phyloP scores from a whole-genome alignment of 2,888 invertebrate species.

The Amblyjoppa proteus region DNA sequence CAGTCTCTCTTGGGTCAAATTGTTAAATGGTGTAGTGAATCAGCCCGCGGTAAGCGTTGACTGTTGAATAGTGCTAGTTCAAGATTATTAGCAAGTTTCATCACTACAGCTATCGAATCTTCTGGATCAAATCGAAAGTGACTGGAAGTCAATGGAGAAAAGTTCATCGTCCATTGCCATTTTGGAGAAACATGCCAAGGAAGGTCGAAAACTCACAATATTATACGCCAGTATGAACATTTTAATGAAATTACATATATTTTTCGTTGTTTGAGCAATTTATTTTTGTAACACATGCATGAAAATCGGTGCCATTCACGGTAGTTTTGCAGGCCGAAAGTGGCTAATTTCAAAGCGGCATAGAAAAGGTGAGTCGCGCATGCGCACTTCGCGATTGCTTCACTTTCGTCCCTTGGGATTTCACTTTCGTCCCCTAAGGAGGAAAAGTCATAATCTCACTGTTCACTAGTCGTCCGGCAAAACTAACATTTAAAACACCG shows the following conservation, averaged over 20 bases:
- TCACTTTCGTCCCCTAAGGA: no score
- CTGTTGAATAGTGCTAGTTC: not conserved
- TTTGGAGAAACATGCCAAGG: conserved; percentile 37
- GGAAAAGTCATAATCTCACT: no score
- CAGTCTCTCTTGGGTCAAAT: conserved; percentile 13
- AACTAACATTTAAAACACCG: no score
- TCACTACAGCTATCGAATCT: conserved; percentile 28
- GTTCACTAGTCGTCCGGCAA: no score
- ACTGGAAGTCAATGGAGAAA: conserved; percentile 38
- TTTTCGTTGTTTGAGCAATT: not conserved
- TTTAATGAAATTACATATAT: not conserved
- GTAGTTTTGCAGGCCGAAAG: no score
- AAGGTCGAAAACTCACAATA: conserved; percentile 29
- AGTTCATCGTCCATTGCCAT: conserved; percentile 25
- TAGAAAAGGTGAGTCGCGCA: no score
- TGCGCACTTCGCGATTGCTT: no score
- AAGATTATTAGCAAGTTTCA: not conserved
- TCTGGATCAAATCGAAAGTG: conserved; percentile 8
- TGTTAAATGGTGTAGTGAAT: conserved; percentile 30
- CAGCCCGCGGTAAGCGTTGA: conserved; percentile 15
- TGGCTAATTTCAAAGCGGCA: no score
- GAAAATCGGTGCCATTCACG: no score
- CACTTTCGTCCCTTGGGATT: no score
- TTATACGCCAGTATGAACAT: conserved; percentile 29
- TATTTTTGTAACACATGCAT: no score